Evolutionary conservation across 2,113 vertebrate genomes (phyloP).

Genomic region (rat (Rattus norvegicus)): DNA sequence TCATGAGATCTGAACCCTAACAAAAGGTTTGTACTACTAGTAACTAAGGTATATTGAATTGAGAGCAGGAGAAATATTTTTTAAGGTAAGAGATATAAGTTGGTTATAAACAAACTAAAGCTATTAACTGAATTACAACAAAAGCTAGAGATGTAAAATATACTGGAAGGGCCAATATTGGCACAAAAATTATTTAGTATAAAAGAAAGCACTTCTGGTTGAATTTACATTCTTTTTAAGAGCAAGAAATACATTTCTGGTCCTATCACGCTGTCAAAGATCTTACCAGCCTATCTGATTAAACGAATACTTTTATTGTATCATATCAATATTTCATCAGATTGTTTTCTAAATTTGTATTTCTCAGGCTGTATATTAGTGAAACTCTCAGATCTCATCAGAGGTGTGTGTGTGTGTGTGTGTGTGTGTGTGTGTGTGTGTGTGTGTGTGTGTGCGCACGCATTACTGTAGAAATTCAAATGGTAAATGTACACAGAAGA

Average conservation of each 20-base stretch:
- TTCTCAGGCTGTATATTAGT: not conserved
- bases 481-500: not conserved
- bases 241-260: not conserved
- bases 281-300: not conserved
- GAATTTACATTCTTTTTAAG: not conserved
- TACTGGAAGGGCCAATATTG: not conserved
- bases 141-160: not conserved
- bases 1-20: not conserved
- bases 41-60: not conserved
- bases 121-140: not conserved
- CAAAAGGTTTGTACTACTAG: not conserved
- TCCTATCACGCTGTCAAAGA: not conserved
- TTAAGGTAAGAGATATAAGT: not conserved
- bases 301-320: not conserved
- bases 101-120: not conserved
- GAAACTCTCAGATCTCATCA: not conserved
- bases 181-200: not conserved
- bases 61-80: not conserved
- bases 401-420: not conserved
- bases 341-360: not conserved
- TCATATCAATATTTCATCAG: not conserved
- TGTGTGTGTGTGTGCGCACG: not conserved
- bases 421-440: not conserved
- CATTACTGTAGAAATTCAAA: not conserved
- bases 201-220: not conserved